Base-by-base conservation (phyloP, 1,140 invertebrate species). In the Gryllus bimaculatus region DNA sequence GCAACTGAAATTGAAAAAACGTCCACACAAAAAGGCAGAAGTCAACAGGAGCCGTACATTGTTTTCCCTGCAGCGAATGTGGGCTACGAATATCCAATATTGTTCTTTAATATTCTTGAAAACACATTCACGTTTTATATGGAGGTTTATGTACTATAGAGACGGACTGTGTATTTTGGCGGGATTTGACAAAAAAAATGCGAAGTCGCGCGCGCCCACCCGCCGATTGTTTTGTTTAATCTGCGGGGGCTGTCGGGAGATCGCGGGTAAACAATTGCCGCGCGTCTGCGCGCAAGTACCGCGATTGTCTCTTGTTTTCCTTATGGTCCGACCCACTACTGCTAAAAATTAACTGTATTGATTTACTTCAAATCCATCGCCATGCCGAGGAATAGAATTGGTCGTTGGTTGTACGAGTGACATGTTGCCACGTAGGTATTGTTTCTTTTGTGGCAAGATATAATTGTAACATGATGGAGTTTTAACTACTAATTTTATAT, bases 31-130 rank as follows among this genome's bases (percentile, higher is more conserved):
- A 66, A 66, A 66, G 18, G 54, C 54, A 66, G 54, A 66, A 66
- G 54, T 66, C 54, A 66, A 66, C 54, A 18, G 54, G 54, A 66
- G 54, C 54, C 0, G 54, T 66, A 66, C 54, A 66, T 66, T 66
- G 54, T 66, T 66, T 66, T 66, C 54, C 54, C 54, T 3, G 18
- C 54, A 66, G 10, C 26, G 26, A 39, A 39, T 39, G 26, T 39
- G 26, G 18, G 54, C 54, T 66, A 13, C 10, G 54, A 13, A 66
- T 66, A 66, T 18, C 54, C 54, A 66, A 66, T 66, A 66, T 66
- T 66, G 54, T 66, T 66, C 54, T 66, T 66, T 66, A 66, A 66
- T 66, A 66, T 66, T 66, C 54, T 66, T 66, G 54, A 66, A 66
- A 66, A 66, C 54, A 66, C 54, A 66, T 66, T 66, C 54, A 66